Evolutionary conservation across 2,797 vertebrate species (phyloP).

Genomic region (Pipistrellus nathusii): DNA sequence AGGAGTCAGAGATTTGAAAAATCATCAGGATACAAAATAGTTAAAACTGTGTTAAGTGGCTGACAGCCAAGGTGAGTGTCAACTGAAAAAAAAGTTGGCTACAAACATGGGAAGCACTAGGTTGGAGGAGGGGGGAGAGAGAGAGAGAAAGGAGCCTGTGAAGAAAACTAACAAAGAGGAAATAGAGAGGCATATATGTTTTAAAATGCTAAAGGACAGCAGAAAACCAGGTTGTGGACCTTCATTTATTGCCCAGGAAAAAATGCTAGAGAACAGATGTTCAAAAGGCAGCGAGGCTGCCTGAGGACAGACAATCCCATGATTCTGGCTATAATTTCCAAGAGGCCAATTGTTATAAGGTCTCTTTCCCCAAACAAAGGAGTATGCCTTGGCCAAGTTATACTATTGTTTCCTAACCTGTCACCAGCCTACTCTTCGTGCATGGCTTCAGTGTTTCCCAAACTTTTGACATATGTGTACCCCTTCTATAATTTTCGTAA

Average conservation of each 20-base stretch:
- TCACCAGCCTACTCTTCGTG: background rate
- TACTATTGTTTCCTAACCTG: background rate
- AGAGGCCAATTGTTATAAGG: background rate
- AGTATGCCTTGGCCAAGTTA: constrained; percentile 1
- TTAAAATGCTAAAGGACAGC: constrained; percentile 1
- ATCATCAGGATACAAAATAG: constrained; percentile 14
- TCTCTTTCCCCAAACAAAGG: constrained; percentile 40
- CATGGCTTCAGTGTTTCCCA: too few relatives aligned
- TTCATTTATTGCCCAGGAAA: background rate
- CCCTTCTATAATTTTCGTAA: too few relatives aligned
- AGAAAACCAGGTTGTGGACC: background rate
- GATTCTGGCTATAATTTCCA: background rate
- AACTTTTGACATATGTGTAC: too few relatives aligned
- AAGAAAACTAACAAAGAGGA: background rate
- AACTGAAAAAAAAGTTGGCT: constrained; percentile 45
- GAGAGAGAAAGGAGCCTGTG: background rate
- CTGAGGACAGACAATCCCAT: background rate
- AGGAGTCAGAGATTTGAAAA: constrained; percentile 2
- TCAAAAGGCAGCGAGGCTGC: background rate
- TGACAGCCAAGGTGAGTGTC: constrained; percentile 15
- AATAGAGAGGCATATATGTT: background rate
- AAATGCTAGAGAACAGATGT: background rate
- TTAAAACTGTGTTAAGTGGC: background rate
- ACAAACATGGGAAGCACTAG: background rate
- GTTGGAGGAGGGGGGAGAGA: background rate